Evolutionary conservation across 2,888 invertebrate genomes (phyloP), one percentile per base, ranked within the genome.

Genomic region (Hoplodrina blanda): DNA sequence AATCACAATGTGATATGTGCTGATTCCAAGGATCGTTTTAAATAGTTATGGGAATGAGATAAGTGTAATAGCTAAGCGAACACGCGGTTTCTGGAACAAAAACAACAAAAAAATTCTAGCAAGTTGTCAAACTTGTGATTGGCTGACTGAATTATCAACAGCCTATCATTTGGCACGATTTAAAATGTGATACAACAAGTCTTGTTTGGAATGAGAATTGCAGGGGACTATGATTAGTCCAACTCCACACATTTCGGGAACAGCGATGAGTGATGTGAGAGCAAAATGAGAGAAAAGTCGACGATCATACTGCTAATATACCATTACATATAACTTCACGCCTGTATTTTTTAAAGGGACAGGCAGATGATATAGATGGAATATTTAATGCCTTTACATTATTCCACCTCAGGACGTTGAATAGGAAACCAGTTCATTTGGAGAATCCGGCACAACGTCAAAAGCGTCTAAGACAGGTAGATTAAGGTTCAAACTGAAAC

Each of bases 21-120:
- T 44, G 17, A n/a, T 67, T 19, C 63, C 72, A 63, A 17, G 30
- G 20, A 62, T 62, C n/a, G 20, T 50, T 20, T 11, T 33, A 72
- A 72, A 50, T 25, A n/a, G 44, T 10, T 44, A 44, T 33, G 49
- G n/a, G 49, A 72, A 70, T 70, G 33, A 10, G 50, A 44, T 44
- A 33, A 15, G 15, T 11, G 44, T 44, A 44, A 20, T 44, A 15
- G 50, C 50, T 56, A 64, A 46, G 17, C 17, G 10, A 46, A 46
- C 46, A 46, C 15, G 1, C 13, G 13, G 41, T 2, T 41, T 10
- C 8, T 13, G 41, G 8, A 41, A 41, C 41, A 4, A 41, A 33
- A 33, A 7, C 33, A 33, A 33, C 33, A 33, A 5, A 33, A 41
- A 41, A 37, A 8, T 37, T 7, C 37, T 8, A 7, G 1, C 37